These are phyloP conservation scores for Accipiter cooperii DNA, from an alignment of 2,113 vertebrate species.

Conservation along the genomic window DNA sequence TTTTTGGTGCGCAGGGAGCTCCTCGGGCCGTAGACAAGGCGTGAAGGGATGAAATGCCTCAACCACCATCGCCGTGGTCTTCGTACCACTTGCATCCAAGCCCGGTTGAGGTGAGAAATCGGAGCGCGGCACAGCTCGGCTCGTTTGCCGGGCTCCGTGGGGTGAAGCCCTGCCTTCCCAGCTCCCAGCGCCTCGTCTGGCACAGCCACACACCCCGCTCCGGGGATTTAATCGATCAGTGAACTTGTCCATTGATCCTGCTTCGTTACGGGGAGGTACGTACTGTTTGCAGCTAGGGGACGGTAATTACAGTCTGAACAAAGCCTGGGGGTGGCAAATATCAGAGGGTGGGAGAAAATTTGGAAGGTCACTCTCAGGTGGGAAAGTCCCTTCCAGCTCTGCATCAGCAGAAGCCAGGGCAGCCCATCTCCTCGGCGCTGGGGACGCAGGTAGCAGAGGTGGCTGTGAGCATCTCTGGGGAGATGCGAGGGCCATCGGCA, in stretches of 20 bases:
- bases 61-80: not conserved
- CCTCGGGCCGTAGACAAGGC: not conserved
- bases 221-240: not conserved
- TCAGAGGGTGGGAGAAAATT: not conserved
- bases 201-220: not conserved
- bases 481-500: not conserved
- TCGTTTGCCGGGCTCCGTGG: fast-evolving
- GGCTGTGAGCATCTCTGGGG: not conserved
- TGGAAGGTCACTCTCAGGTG: not conserved
- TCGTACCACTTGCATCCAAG: not conserved
- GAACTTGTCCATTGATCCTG: not conserved
- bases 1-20: not conserved
- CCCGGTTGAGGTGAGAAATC: not conserved
- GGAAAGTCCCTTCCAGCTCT: not conserved
- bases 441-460: fast-evolving
- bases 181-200: not conserved
- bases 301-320: not conserved
- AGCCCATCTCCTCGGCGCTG: fast-evolving
- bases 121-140: not conserved
- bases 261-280: not conserved
- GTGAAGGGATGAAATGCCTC: not conserved
- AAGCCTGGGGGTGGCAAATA: not conserved
- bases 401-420: not conserved
- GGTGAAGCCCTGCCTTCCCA: not conserved
- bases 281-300: not conserved